These are phyloP conservation scores for Myiopsitta monachus DNA, from an alignment of 2,113 vertebrate genomes.

Conservation along the genomic window DNA sequence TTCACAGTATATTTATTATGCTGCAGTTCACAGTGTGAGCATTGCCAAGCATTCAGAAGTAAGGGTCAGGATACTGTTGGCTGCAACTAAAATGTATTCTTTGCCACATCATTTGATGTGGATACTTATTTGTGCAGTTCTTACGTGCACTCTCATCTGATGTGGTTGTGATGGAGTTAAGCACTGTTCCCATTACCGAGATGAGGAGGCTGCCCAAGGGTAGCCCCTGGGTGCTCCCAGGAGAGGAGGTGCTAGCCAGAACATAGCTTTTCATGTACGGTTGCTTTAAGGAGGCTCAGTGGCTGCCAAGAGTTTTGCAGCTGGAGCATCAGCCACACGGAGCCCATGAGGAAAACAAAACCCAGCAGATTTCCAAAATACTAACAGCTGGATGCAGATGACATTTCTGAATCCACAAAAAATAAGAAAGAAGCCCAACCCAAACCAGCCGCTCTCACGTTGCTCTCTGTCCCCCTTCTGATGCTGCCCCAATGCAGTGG, in stretches of 20 bases:
- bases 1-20: background rate
- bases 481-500: background rate
- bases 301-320: constrained; percentile 14
- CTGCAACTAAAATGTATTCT: background rate
- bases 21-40: background rate
- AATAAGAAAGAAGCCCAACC: background rate
- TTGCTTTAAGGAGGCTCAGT: background rate
- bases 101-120: background rate
- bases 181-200: fast-evolving
- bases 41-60: background rate
- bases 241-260: background rate
- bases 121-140: background rate
- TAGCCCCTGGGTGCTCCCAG: background rate
- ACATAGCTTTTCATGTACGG: background rate
- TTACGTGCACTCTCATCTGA: background rate
- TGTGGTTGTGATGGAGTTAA: background rate
- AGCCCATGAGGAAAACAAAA: constrained; percentile 1
- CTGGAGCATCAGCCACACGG: background rate
- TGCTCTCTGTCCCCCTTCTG: background rate
- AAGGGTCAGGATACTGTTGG: background rate
- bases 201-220: background rate
- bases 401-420: background rate
- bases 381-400: constrained; percentile 62
- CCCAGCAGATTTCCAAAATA: constrained; percentile 22
- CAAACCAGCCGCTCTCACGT: fast-evolving